Conservation (phyloP, 2,113 vertebrate genomes). For the Acinonyx jubatus region DNA sequence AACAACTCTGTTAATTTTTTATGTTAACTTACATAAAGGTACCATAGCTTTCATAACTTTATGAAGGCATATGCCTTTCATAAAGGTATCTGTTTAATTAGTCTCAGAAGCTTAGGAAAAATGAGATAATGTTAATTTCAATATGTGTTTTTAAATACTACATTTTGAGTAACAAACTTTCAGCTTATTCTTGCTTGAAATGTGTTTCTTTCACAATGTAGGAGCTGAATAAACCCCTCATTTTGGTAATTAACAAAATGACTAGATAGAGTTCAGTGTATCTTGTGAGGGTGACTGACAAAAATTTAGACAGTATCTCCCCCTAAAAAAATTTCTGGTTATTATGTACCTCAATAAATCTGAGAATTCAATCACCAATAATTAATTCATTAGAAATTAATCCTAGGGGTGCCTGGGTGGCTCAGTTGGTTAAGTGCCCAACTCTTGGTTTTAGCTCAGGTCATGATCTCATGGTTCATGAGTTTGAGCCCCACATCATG, state of each 20-base stretch:
- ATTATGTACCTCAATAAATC: background rate
- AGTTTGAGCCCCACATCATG: too few species aligned
- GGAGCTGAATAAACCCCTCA: background rate
- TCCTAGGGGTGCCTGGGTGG: background rate
- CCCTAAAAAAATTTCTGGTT: background rate
- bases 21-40: background rate
- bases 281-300: background rate
- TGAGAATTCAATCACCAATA: background rate
- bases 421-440: too few species aligned
- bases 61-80: background rate
- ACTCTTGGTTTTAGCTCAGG: too few species aligned
- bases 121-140: background rate
- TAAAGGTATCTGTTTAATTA: background rate
- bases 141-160: background rate
- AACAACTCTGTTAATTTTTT: background rate
- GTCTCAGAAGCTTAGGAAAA: background rate
- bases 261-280: background rate
- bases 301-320: background rate
- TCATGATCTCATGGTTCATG: too few species aligned
- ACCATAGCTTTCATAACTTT: too few species aligned
- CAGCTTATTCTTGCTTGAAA: slow-evolving; percentile 12
- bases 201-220: slow-evolving; percentile 46
- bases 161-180: background rate
- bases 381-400: background rate
- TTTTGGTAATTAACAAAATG: background rate